Evolutionary conservation across 2,113 vertebrate species (phyloP).

Genomic region (Tretioscincus oriximinensis): DNA sequence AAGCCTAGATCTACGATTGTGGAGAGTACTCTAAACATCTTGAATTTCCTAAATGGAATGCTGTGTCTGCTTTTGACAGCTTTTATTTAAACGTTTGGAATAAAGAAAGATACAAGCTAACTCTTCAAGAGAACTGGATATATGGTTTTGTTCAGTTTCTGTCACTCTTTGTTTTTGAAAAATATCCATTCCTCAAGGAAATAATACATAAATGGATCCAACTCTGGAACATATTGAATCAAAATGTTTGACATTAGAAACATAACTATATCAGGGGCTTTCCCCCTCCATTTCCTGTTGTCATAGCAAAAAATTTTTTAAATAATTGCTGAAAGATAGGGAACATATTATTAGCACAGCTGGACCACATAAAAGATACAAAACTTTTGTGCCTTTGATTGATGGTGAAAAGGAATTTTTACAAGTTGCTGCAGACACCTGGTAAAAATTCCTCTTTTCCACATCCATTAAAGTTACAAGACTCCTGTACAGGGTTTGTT

Average conservation of each 20-base stretch:
- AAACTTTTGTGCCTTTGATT: too few species aligned
- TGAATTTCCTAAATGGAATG: slow-evolving; percentile 17
- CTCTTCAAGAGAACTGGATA: slow-evolving; percentile 22
- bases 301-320: slow-evolving; percentile 33
- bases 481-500: too few species aligned
- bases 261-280: slow-evolving; percentile 31
- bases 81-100: not conserved
- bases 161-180: slow-evolving; percentile 20
- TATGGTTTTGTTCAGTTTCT: not conserved
- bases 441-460: too few species aligned
- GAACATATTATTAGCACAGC: not conserved
- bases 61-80: not conserved
- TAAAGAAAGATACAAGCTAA: slow-evolving; percentile 7
- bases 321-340: slow-evolving; percentile 2
- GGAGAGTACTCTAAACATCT: slow-evolving; percentile 13
- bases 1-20: slow-evolving; percentile 31
- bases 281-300: slow-evolving; percentile 53
- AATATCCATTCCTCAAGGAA: slow-evolving; percentile 11
- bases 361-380: too few species aligned
- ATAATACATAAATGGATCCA: slow-evolving; percentile 25
- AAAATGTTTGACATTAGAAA: slow-evolving; percentile 53
- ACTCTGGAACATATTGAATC: slow-evolving; percentile 46
- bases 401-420: too few species aligned
- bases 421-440: too few species aligned
- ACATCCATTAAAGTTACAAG: too few species aligned